Evolutionary conservation across 2,888 invertebrate genomes (phyloP).

Genomic region (Pyrochroa serraticornis): DNA sequence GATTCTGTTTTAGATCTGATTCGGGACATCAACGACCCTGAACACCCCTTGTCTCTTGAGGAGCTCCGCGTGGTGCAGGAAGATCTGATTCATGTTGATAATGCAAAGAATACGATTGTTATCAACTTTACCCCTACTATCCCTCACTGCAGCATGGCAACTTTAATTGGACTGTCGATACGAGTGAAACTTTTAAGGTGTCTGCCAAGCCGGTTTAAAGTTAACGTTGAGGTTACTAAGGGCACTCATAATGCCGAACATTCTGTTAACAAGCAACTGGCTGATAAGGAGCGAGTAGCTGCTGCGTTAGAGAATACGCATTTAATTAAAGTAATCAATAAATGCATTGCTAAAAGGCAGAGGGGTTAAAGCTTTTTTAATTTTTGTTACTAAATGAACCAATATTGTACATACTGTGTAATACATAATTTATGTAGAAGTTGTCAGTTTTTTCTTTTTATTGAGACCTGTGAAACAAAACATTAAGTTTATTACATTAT

Average conservation of each 20-base stretch:
- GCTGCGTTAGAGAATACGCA: conserved; percentile 95
- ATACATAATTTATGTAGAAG: too few relatives aligned
- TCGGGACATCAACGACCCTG: conserved; percentile 94
- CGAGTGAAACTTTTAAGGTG: conserved; percentile 87
- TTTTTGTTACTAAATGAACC: not conserved
- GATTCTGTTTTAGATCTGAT: conserved; percentile 75
- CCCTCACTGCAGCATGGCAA: conserved; percentile 99
- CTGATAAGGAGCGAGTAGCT: conserved; percentile 96
- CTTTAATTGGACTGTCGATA: conserved; percentile 90
- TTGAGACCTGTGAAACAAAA: too few relatives aligned
- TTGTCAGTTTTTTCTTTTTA: too few relatives aligned
- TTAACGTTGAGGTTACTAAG: conserved; percentile 86
- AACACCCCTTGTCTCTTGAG: conserved; percentile 95
- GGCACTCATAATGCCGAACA: conserved; percentile 91
- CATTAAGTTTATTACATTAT: too few relatives aligned
- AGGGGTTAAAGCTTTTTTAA: conserved; percentile 29
- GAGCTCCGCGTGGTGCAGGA: conserved; percentile 93
- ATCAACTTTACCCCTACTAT: conserved; percentile 96
- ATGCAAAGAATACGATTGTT: conserved; percentile 71
- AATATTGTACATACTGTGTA: not conserved
- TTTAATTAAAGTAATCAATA: conserved; percentile 91
- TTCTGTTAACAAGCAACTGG: conserved; percentile 96
- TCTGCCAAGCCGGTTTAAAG: conserved; percentile 83
- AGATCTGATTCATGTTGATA: conserved; percentile 77
- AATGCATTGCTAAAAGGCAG: conserved; percentile 69